Conservation (phyloP, 2,113 vertebrate genomes). For the Lasiurus borealis region DNA sequence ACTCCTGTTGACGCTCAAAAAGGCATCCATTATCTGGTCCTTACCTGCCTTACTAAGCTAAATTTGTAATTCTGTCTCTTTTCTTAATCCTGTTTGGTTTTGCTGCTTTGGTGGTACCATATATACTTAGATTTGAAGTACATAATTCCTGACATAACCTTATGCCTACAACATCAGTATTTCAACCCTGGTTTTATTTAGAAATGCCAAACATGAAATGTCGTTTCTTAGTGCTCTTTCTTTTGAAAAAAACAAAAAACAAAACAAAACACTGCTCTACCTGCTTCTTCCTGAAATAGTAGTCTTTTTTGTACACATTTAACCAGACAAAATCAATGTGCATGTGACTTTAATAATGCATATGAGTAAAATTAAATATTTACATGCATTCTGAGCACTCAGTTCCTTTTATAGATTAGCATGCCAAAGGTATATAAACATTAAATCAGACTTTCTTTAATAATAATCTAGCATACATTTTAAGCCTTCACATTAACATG, state of each 20-base stretch:
- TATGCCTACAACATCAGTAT: not conserved
- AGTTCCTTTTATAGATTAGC: not conserved
- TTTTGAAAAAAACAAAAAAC: not conserved
- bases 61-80: not conserved
- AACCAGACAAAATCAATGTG: not conserved
- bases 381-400: not conserved
- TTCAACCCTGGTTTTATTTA: not conserved
- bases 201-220: not conserved
- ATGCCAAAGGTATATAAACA: not conserved
- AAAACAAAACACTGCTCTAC: not conserved
- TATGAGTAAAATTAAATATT: slow-evolving; percentile 8
- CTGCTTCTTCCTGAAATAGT: not conserved
- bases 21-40: not conserved
- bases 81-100: not conserved
- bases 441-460: not conserved
- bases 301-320: not conserved
- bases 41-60: not conserved
- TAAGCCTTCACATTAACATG: not conserved
- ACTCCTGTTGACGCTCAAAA: not conserved
- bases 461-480: not conserved
- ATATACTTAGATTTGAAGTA: not conserved
- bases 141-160: not conserved
- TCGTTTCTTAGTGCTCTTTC: not conserved
- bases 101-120: not conserved
- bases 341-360: not conserved